These are phyloP conservation scores for Cuniculus paca DNA, from an alignment of 2,797 vertebrate species.

Conservation along the genomic window DNA sequence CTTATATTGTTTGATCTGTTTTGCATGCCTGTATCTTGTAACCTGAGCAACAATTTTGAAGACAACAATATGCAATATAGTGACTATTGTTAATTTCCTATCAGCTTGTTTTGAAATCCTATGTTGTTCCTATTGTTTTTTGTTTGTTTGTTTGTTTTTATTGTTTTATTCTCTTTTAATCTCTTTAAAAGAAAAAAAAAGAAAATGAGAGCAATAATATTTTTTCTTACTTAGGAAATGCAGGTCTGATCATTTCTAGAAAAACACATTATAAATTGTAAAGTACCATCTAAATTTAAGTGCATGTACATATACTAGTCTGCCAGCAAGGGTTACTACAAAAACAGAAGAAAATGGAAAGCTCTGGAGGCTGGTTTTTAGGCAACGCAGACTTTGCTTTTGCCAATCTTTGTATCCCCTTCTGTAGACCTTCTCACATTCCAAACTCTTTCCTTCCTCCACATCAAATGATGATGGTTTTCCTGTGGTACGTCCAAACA, in stretches of 20 bases:
- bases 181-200: no score
- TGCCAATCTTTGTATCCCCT: background rate
- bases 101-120: no score
- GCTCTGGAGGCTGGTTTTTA: background rate
- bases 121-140: no score
- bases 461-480: background rate
- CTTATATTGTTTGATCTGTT: no score
- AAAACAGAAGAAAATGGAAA: background rate
- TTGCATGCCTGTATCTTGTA: no score
- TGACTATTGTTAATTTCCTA: no score
- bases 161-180: no score
- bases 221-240: background rate
- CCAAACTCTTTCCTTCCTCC: background rate
- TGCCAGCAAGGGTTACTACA: background rate
- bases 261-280: background rate
- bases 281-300: background rate
- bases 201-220: background rate
- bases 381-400: background rate
- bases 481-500: background rate
- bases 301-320: background rate
- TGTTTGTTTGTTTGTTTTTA: no score
- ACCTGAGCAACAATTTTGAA: no score
- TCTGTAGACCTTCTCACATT: background rate
- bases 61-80: no score
- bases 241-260: background rate